A percentile compares a stretch with the other conserved stretches of the same genome.
phyloP scores from a whole-genome alignment of 1,140 invertebrate genomes.

The Drosophila pectinifera region DNA sequence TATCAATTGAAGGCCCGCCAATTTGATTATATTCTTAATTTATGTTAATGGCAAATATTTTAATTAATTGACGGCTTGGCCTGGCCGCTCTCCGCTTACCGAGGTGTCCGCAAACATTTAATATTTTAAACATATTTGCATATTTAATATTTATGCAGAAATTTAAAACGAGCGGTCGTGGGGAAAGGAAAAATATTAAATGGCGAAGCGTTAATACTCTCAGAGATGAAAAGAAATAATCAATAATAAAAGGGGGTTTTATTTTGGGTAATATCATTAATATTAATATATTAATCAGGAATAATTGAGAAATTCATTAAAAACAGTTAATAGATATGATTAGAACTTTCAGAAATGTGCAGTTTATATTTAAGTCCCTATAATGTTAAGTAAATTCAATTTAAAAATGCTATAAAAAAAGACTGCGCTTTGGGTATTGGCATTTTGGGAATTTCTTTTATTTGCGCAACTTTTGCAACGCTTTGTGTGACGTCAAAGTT shows the following conservation, averaged over 20 bases:
- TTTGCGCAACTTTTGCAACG: constrained; percentile 14
- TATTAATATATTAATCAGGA: too few relatives aligned
- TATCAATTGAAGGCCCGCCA: constrained; percentile 71
- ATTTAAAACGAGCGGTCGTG: neutral
- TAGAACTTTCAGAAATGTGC: too few relatives aligned
- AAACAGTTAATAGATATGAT: too few relatives aligned
- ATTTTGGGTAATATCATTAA: too few relatives aligned
- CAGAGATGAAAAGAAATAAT: neutral
- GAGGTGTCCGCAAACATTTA: constrained; percentile 50
- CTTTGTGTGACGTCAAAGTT: constrained; percentile 35
- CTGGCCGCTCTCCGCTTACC: constrained; percentile 1
- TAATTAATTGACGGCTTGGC: constrained; percentile 61
- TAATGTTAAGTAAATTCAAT: too few relatives aligned
- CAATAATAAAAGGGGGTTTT: neutral
- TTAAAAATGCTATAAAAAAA: neutral
- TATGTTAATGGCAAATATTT: constrained; percentile 82
- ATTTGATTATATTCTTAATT: constrained; percentile 76
- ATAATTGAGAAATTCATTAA: too few relatives aligned
- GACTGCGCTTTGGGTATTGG: neutral
- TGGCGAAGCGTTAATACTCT: constrained; percentile 24
- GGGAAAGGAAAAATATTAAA: constrained; percentile 11
- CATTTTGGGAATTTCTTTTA: constrained; percentile 5
- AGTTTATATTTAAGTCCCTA: too few relatives aligned
- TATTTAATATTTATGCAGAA: constrained; percentile 51
- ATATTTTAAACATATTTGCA: constrained; percentile 53